phyloP scores from a whole-genome alignment of 2,888 invertebrate species.

The Hirudinaria manillensis region DNA sequence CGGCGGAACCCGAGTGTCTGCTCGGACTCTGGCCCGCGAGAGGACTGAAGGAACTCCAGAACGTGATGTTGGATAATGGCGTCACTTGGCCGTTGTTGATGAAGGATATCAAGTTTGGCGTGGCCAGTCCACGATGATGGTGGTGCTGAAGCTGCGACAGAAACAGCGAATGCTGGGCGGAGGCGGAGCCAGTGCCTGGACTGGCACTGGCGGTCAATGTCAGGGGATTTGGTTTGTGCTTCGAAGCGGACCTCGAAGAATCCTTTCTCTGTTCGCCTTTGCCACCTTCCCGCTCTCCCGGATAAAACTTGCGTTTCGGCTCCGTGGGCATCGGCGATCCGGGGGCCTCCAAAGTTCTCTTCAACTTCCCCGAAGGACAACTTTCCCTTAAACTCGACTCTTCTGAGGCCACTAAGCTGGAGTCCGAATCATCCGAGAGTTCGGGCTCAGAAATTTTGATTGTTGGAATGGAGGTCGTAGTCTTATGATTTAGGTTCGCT shows the following conservation, averaged over 20 bases:
- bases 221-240: conserved; percentile 39
- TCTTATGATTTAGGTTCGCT: not conserved
- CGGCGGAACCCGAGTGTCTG: conserved; percentile 32
- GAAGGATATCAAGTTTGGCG: conserved; percentile 31
- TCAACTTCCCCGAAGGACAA: not conserved
- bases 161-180: not conserved
- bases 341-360: conserved; percentile 8
- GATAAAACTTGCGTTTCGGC: conserved; percentile 16
- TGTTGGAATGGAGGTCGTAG: not conserved
- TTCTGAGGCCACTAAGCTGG: not conserved
- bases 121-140: conserved; percentile 42
- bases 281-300: not conserved
- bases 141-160: not conserved
- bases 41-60: conserved; percentile 55
- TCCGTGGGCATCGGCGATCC: not conserved
- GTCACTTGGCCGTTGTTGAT: conserved; percentile 42
- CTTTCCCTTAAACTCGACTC: not conserved
- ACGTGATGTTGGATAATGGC: conserved; percentile 50
- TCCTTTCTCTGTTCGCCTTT: not conserved
- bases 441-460: not conserved
- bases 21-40: conserved; percentile 48
- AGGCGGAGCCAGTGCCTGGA: conserved; percentile 42
- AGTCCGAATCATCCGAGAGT: not conserved
- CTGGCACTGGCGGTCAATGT: conserved; percentile 42
- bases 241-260: not conserved